Evolutionary conservation across 2,113 vertebrate genomes (phyloP).

Genomic region (Coreoperca whiteheadi): DNA sequence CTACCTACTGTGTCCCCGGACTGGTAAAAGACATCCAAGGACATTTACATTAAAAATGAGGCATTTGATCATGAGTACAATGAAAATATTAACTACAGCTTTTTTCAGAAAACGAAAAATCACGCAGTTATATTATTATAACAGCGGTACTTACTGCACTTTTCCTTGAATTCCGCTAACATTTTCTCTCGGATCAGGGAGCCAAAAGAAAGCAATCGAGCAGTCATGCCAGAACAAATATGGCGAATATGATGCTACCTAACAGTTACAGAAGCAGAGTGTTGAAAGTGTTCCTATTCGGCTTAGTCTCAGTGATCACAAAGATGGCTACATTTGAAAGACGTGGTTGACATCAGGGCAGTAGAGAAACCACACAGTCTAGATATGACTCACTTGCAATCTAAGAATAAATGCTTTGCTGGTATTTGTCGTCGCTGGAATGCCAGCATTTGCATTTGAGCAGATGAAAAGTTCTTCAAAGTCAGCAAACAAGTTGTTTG

Average conservation of each 20-base stretch:
- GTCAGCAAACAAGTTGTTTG: slow-evolving; percentile 45
- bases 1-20: too few species aligned
- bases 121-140: too few species aligned
- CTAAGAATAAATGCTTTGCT: slow-evolving; percentile 1
- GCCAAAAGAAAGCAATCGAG: background rate
- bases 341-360: background rate
- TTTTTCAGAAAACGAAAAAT: background rate
- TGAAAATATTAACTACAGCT: background rate
- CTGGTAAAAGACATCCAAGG: background rate
- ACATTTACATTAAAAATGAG: background rate
- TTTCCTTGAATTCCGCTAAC: background rate
- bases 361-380: background rate
- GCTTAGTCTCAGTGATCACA: background rate
- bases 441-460: background rate
- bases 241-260: background rate
- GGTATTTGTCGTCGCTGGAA: slow-evolving; percentile 9
- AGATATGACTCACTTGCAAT: background rate
- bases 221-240: background rate
- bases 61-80: background rate
- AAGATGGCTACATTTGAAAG: background rate
- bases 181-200: background rate
- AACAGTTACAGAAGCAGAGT: background rate
- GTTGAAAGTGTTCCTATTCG: background rate
- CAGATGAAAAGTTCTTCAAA: slow-evolving; percentile 46
- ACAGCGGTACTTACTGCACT: background rate